These are phyloP conservation scores for Bolborhynchus lineola DNA, from an alignment of 2,113 vertebrate species.

Conservation along the genomic window DNA sequence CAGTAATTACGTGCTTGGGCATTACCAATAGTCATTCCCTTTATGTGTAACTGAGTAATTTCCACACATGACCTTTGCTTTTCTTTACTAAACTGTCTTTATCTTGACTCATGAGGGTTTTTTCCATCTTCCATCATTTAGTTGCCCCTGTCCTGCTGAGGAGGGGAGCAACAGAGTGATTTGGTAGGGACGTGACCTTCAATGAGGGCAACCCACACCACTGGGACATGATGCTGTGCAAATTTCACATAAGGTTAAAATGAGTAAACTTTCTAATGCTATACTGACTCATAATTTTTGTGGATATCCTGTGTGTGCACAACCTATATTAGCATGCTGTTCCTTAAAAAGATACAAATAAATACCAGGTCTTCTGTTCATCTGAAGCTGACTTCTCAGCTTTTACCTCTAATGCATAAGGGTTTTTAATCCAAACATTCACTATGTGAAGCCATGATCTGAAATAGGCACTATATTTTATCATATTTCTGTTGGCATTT, in stretches of 20 bases:
- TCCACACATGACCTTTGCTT: neutral
- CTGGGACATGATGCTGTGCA: neutral
- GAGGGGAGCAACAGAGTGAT: neutral
- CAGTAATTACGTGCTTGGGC: neutral
- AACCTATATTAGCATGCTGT: neutral
- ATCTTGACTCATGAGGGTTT: neutral
- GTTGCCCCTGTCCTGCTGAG: neutral
- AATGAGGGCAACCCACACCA: neutral
- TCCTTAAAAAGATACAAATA: neutral
- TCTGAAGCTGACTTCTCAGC: neutral
- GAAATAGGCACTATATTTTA: neutral
- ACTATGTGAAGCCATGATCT: neutral
- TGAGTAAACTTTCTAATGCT: neutral
- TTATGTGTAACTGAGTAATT: neutral
- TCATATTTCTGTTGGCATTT: neutral
- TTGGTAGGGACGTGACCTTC: neutral
- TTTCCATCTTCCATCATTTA: neutral
- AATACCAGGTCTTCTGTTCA: neutral
- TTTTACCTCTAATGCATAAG: neutral
- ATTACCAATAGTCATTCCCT: neutral
- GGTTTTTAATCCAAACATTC: neutral
- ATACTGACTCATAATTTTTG: neutral
- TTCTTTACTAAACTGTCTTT: neutral
- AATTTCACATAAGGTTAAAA: neutral
- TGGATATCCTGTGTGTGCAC: neutral